These are phyloP conservation scores for Hydractinia echinata DNA, from an alignment of 30 jellyfish, hydroid and myxozoan species.

Conservation along the genomic window DNA sequence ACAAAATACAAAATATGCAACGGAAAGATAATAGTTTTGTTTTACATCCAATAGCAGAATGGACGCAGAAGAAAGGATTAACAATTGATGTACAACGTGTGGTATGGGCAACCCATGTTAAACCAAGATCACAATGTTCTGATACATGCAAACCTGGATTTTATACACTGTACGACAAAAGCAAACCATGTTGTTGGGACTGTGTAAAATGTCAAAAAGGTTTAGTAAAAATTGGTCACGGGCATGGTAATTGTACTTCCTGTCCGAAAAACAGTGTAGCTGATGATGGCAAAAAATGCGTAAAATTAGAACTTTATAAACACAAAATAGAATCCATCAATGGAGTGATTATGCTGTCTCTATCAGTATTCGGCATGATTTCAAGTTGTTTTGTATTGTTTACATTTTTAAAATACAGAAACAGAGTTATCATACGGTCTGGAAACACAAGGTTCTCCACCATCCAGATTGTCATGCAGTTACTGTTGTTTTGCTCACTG, in stretches of 20 bases:
- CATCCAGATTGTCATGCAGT: conserved; percentile 28
- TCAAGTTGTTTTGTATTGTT: neutral
- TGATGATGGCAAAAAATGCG: too few relatives aligned
- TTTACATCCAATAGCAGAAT: conserved; percentile 45
- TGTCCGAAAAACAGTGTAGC: too few relatives aligned
- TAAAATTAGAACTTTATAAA: too few relatives aligned
- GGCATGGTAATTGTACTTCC: conserved; percentile 8
- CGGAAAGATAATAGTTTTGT: neutral
- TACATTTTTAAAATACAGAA: conserved; percentile 43
- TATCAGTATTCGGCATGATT: too few relatives aligned
- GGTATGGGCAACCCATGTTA: neutral
- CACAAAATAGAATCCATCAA: too few relatives aligned
- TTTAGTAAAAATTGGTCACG: conserved; percentile 4
- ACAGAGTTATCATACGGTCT: conserved; percentile 56
- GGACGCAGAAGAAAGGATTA: conserved; percentile 22
- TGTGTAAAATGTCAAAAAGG: conserved; percentile 41
- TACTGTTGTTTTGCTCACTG: conserved; percentile 38
- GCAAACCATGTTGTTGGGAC: conserved; percentile 55
- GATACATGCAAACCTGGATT: conserved; percentile 51
- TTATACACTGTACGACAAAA: conserved; percentile 33
- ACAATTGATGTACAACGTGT: neutral
- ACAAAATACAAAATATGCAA: conserved; percentile 21
- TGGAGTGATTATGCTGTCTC: too few relatives aligned
- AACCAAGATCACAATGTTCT: conserved; percentile 34
- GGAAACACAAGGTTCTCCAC: conserved; percentile 50